Percentiles rank a stretch among this genome's conserved stretches.
These are phyloP conservation scores for Helicoverpa armigera DNA, from an alignment of 1,140 invertebrate genomes.

Conservation along the genomic window DNA sequence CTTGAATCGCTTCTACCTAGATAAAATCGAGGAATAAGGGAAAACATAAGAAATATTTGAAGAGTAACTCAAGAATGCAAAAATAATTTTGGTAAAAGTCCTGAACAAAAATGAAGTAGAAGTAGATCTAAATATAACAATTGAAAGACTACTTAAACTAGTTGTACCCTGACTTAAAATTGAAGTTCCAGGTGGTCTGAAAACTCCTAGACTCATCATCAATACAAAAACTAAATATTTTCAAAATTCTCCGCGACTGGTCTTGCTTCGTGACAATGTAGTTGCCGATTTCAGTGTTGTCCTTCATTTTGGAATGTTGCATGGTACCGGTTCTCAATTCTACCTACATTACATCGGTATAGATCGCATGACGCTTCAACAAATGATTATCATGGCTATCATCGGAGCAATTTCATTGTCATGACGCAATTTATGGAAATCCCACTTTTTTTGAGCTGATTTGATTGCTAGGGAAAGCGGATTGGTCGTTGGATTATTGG, in stretches of 20 bases:
- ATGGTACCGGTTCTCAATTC: constrained; percentile 70
- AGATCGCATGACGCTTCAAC: constrained; percentile 82
- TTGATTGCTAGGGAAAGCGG: background rate
- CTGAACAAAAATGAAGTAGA: background rate
- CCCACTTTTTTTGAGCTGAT: constrained; percentile 61
- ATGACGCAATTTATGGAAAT: constrained; percentile 82
- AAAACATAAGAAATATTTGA: no score
- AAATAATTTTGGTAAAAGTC: no score
- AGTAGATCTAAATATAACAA: no score
- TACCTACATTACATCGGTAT: constrained; percentile 61
- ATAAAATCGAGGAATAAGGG: no score
- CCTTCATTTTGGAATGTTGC: constrained; percentile 81
- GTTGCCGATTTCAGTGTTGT: constrained; percentile 82
- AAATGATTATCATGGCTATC: constrained; percentile 83
- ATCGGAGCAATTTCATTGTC: constrained; percentile 85
- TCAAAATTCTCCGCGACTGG: constrained; percentile 62
- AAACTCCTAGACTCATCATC: constrained; percentile 70
- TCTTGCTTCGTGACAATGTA: constrained; percentile 87
- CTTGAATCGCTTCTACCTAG: no score
- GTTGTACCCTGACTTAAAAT: no score
- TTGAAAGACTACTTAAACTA: no score
- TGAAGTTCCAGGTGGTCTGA: background rate
- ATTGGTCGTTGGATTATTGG: constrained; percentile 31
- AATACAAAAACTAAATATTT: constrained; percentile 53
- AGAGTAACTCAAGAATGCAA: no score